Conservation (phyloP, 2,113 vertebrate species). For the Oxyruncus cristatus region DNA sequence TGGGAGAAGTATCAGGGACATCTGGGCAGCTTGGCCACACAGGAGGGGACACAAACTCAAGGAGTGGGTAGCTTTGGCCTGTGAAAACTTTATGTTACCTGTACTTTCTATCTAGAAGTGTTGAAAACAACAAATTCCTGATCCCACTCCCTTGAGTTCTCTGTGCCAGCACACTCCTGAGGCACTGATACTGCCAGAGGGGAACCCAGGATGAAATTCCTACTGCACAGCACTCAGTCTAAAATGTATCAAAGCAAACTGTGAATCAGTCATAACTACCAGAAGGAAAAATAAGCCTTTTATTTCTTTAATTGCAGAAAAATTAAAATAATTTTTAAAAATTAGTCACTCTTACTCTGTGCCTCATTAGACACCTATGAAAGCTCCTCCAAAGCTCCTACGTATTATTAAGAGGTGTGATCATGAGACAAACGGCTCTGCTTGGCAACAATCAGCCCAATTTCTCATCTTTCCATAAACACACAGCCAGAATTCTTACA, state of each 20-base stretch:
- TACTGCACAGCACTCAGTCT: neutral
- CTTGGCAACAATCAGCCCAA: neutral
- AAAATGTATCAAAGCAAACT: neutral
- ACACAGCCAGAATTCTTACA: neutral
- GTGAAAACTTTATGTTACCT: neutral
- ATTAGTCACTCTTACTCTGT: neutral
- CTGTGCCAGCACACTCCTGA: neutral
- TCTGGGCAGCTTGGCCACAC: neutral
- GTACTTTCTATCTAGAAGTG: neutral
- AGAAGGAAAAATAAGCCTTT: neutral
- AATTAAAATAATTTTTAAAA: neutral
- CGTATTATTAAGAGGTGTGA: neutral
- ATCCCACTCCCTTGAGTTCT: neutral
- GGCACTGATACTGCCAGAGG: neutral
- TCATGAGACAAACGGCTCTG: neutral
- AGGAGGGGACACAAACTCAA: neutral
- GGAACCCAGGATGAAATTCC: neutral
- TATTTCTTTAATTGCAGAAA: neutral
- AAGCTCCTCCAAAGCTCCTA: neutral
- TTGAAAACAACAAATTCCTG: neutral
- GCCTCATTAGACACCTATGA: conserved; percentile 34
- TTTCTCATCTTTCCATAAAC: neutral
- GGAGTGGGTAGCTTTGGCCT: neutral
- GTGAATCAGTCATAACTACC: neutral
- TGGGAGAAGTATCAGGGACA: neutral